Base-by-base conservation (phyloP, 2,113 vertebrate species). In the Todiramphus saurophagus region DNA sequence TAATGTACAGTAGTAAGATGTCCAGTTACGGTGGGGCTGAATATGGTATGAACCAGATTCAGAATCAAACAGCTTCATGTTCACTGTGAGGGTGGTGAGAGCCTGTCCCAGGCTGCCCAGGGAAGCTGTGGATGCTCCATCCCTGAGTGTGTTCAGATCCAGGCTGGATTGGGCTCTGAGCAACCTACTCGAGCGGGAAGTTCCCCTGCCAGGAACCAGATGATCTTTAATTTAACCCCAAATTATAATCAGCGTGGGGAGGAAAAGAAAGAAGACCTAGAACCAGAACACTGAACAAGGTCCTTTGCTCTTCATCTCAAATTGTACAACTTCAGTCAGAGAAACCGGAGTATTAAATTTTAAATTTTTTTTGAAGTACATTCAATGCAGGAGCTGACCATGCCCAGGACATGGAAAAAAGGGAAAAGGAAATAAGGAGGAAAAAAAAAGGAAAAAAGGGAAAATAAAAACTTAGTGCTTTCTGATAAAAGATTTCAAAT, bases 1-100 rank as follows among this genome's bases (percentile, higher is more conserved):
- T 35, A 6, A 30, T 13, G 15, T 14, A 41, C 5, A n/a, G 8
- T 0, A 67, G 56, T 44, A 6, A 39, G 7, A 27, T 0, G 2
- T 3, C 6, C 20, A 10, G 16, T 11, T 83, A 14, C 2, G 25
- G 35, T 28, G 63, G 53, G 75, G 46, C 15, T 73, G 81, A 58
- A 13, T 9, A 30, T 1, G 6, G 48, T 9, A 50, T 3, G 18
- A 50, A 50, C 27, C 3, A 3, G 18, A 8, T 25, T 9, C 13
- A 58, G 68, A 74, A 10, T 5, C 10, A 60, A 43, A 31, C 1
- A 30, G 70, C 33, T 56, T 5, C 30, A 2, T 3, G 16, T 50
- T 50, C 48, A 5, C 48, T 21, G 11, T 50, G 48, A 50, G 21
- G 48, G 21, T 50, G 48, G 21, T 24, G 48, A 50, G 48, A 24